Conservation (phyloP, 2,113 vertebrate species). For the Mesitornis unicolor region DNA sequence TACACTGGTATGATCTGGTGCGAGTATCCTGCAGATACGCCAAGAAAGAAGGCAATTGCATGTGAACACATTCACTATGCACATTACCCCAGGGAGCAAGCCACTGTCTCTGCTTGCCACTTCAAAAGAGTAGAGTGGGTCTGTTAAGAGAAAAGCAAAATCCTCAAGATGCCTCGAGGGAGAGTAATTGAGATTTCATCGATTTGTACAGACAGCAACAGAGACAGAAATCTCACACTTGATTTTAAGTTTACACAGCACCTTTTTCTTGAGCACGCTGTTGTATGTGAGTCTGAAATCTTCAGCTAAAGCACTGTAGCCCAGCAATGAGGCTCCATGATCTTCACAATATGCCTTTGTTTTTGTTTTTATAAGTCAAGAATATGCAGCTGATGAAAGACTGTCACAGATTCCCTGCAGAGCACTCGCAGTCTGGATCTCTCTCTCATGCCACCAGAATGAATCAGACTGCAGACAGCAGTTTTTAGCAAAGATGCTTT, state of each 20-base stretch:
- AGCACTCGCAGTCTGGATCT: slow-evolving; percentile 11
- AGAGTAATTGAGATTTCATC: slow-evolving; percentile 6
- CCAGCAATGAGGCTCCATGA: not conserved
- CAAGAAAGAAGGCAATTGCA: not conserved
- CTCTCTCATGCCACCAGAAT: slow-evolving; percentile 35
- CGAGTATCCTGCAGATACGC: not conserved
- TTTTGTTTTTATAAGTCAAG: slow-evolving; percentile 55
- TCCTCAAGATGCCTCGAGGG: not conserved
- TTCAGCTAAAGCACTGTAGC: slow-evolving; percentile 11
- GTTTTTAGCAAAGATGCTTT: slow-evolving; percentile 38
- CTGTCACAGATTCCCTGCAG: slow-evolving; percentile 45
- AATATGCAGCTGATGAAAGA: slow-evolving; percentile 57
- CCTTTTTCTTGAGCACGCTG: not conserved
- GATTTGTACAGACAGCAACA: slow-evolving; percentile 31
- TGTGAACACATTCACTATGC: not conserved
- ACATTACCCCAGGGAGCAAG: not conserved
- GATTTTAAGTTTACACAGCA: not conserved
- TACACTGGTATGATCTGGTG: not conserved
- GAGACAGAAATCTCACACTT: slow-evolving; percentile 45
- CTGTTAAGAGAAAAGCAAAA: slow-evolving; percentile 41
- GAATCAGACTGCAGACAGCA: slow-evolving; percentile 31
- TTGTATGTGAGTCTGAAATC: not conserved
- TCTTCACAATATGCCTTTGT: slow-evolving; percentile 41
- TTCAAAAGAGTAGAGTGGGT: slow-evolving; percentile 25
- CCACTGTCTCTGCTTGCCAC: not conserved